phyloP scores from a whole-genome alignment of 2,888 invertebrate genomes.

The Aphrophora alni region DNA sequence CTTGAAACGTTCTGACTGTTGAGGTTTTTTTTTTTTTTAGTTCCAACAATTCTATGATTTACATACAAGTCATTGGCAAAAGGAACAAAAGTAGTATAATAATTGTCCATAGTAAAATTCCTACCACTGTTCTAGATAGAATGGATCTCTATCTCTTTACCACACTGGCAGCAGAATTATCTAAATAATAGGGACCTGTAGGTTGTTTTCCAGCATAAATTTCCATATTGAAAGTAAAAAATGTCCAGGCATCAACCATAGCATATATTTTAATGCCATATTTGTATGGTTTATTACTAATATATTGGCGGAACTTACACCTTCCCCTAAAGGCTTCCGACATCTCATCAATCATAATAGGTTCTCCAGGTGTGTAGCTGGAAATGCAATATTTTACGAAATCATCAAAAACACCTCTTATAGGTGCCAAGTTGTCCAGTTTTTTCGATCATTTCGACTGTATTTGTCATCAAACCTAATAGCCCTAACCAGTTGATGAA shows the following conservation, averaged over 20 bases:
- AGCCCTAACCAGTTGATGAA: neutral
- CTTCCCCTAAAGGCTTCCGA: constrained; percentile 37
- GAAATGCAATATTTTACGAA: constrained; percentile 52
- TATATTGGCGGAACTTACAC: constrained; percentile 49
- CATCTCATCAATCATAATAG: constrained; percentile 48
- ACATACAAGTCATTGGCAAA: neutral
- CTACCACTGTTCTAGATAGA: constrained; percentile 16
- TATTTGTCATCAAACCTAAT: neutral
- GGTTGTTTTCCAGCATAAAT: constrained; percentile 40
- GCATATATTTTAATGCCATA: constrained; percentile 53
- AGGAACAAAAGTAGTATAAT: constrained; percentile 4
- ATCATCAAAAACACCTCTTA: constrained; percentile 45
- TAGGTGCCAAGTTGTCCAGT: constrained; percentile 46
- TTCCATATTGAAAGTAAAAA: constrained; percentile 43
- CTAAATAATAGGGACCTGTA: constrained; percentile 38
- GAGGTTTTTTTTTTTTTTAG: constrained; percentile 10
- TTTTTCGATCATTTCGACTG: constrained; percentile 45
- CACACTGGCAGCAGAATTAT: constrained; percentile 35
- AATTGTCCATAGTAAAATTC: neutral
- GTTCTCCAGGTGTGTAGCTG: constrained; percentile 42
- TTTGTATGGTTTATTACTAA: constrained; percentile 53
- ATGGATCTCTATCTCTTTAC: constrained; percentile 38
- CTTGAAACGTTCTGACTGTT: neutral
- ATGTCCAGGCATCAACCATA: constrained; percentile 37
- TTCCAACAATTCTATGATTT: constrained; percentile 22